Evolutionary conservation across 2,888 invertebrate genomes (phyloP).

Genomic region (Ectemnius cavifrons): DNA sequence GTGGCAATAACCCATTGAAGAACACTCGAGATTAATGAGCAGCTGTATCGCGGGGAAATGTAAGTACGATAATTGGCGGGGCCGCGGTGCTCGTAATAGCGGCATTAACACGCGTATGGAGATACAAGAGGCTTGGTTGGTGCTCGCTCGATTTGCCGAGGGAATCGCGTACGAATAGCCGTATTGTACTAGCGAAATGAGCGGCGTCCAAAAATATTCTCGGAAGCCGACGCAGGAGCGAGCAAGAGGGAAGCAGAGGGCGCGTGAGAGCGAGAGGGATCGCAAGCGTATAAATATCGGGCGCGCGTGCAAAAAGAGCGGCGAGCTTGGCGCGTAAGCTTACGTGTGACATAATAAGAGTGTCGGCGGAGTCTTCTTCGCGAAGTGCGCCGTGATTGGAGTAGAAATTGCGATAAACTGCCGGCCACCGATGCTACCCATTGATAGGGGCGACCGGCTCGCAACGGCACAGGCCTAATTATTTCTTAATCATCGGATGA

Average conservation of each 20-base stretch:
- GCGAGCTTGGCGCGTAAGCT: not conserved
- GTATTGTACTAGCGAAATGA: conserved; percentile 7
- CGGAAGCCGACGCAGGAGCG: not conserved
- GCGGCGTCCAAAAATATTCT: conserved; percentile 3
- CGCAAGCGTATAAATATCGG: conserved; percentile 1
- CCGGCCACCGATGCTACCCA: not conserved
- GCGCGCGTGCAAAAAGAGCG: conserved; percentile 2
- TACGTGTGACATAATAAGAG: conserved; percentile 3
- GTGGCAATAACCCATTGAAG: too few species aligned
- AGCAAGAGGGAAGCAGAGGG: too few species aligned
- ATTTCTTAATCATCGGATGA: not conserved
- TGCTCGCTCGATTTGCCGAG: not conserved
- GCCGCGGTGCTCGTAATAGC: too few species aligned
- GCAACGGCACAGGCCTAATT: not conserved
- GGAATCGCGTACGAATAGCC: conserved; percentile 1
- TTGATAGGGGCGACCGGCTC: not conserved
- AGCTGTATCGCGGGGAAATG: not conserved
- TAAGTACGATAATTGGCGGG: conserved; percentile 5
- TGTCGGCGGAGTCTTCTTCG: not conserved
- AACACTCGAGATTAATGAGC: too few species aligned
- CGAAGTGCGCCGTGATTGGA: not conserved
- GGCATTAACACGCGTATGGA: too few species aligned
- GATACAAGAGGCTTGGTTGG: too few species aligned
- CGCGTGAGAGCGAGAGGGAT: too few species aligned
- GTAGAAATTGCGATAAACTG: not conserved